phyloP scores from a whole-genome alignment of 2,113 vertebrate genomes.

The Pachyramphus minor region DNA sequence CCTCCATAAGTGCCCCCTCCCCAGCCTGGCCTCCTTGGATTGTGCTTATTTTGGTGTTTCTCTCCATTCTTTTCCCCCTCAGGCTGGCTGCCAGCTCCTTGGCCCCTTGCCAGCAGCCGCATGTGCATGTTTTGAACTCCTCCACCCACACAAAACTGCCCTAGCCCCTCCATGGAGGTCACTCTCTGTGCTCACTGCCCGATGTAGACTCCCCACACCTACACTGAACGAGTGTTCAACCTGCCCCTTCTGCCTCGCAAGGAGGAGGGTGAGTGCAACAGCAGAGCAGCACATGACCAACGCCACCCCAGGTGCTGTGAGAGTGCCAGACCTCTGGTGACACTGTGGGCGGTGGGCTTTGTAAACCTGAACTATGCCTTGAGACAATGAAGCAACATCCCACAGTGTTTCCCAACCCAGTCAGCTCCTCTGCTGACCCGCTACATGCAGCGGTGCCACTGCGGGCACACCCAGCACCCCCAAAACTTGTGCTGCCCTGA shows the following conservation, averaged over 20 bases:
- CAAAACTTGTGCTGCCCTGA: background rate
- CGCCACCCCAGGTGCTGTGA: rapidly evolving
- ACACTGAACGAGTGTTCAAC: rapidly evolving
- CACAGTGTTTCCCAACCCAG: background rate
- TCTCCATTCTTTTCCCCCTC: background rate
- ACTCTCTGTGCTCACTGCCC: rapidly evolving
- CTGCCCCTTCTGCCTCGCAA: background rate
- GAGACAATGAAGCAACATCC: background rate
- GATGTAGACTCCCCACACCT: rapidly evolving
- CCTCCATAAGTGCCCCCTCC: background rate
- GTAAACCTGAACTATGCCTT: background rate
- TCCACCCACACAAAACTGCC: background rate
- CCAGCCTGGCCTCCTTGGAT: background rate
- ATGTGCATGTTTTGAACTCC: background rate
- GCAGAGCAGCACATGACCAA: rapidly evolving
- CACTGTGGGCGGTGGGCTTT: rapidly evolving
- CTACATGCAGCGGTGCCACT: rapidly evolving
- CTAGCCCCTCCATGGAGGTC: rapidly evolving
- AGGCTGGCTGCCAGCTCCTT: background rate
- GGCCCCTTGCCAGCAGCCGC: background rate
- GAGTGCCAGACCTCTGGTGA: rapidly evolving
- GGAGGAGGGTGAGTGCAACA: rapidly evolving
- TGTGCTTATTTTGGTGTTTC: background rate
- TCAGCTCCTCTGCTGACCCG: rapidly evolving
- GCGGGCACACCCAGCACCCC: background rate